Evolutionary conservation across 2,113 vertebrate species (phyloP), one percentile per base, ranked within the genome.

Genomic region (Etia nguti): DNA sequence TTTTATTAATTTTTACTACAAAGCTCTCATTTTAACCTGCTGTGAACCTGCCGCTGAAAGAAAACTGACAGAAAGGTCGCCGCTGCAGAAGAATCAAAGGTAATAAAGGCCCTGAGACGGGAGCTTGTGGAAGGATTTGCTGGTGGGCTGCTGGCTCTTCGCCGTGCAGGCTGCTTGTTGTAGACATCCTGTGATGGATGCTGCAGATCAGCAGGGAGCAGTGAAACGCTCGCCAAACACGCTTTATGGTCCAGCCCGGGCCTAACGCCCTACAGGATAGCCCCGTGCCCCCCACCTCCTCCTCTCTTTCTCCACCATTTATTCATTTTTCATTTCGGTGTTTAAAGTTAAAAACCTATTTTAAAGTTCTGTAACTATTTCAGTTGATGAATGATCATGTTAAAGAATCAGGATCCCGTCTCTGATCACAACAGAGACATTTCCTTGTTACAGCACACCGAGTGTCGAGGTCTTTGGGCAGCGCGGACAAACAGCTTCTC

Each of bases 341-440:
- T 46, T 73, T 26, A 4, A 46, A 46, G 13, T 73, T 73, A 43
- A 70, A 43, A 70, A 24, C 1, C 20, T 16, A 22, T 46, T 46
- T 10, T 73, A 24, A 73, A 46, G 68, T 18, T 46, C 13, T 73
- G 41, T 46, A 46, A 73, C 13, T 29, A 0, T 75, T 29, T 46
- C 6, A 10, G 38, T 3, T 22, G 22, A 73, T 10, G 4, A 41
- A 6, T 2, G 4, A 38, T 36, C 4, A 3, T 73, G n/a, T 41
- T 41, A 16, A 2, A 15, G 13, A 12, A 59, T 10, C 62, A 41
- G 34, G 0, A 68, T 3, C 11, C 4, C 2, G 2, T 2, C 41
- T n/a, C 50, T 70, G 65, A 70, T 43, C n/a, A 16, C 16, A 0
- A 26, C 62, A 2, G n/a, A 16, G 5, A 24, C 2, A 0, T 26